Evolutionary conservation across 2,797 vertebrate genomes (phyloP).

Genomic region (Arrhamphus sclerolepis): DNA sequence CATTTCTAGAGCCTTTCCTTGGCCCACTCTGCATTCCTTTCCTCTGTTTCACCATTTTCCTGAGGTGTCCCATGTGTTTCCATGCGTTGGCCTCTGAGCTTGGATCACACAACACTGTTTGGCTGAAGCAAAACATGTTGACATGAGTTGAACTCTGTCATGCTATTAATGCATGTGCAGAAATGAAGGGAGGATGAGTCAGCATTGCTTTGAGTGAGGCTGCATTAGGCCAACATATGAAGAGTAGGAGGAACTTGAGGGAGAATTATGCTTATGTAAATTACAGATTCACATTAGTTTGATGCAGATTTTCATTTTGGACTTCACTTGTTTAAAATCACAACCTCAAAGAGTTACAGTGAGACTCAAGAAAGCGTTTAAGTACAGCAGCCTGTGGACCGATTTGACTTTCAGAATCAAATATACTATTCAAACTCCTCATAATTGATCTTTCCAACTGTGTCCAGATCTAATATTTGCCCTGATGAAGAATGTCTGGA

Average conservation of each 20-base stretch:
- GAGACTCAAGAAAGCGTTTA: not conserved
- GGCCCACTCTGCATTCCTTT: constrained; percentile 82
- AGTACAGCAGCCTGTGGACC: not conserved
- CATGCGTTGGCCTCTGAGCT: constrained; percentile 6
- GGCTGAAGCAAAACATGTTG: constrained; percentile 6
- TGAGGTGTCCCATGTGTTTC: constrained; percentile 15
- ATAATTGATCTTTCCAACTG: constrained; percentile 33
- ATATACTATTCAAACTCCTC: not conserved
- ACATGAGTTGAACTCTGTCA: too few relatives aligned
- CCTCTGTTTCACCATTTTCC: constrained; percentile 32
- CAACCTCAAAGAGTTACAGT: not conserved
- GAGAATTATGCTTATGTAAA: constrained; percentile 35
- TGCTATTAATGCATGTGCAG: not conserved
- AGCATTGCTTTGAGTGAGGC: constrained; percentile 20
- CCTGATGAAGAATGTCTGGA: constrained; percentile 59
- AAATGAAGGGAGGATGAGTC: constrained; percentile 39
- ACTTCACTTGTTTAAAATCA: constrained; percentile 9
- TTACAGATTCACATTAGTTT: constrained; percentile 27
- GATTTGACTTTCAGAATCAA: constrained; percentile 23
- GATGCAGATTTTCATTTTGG: constrained; percentile 9
- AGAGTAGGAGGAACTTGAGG: constrained; percentile 49
- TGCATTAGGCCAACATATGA: constrained; percentile 28
- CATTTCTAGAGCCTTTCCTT: constrained; percentile 70
- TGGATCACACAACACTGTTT: constrained; percentile 14
- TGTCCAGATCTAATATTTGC: constrained; percentile 53